Base-by-base conservation (phyloP, 2,888 invertebrate species). In the Amiota communis region DNA sequence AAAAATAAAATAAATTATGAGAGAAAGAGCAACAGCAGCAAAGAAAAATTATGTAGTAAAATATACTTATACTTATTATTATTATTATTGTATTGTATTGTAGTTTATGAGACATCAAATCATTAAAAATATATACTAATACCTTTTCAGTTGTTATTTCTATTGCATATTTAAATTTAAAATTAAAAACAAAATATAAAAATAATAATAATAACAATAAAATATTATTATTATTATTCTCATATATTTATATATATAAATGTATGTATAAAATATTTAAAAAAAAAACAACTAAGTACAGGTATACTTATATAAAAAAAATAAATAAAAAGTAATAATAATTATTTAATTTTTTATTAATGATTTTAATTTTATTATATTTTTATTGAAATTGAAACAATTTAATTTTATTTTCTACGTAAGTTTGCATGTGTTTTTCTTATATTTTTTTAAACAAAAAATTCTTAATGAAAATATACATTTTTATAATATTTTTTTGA, bases 11-110 rank as follows among this genome's bases (percentile, higher is more conserved):
- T 77, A 53, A 68, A 70, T 75, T 70, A 73, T 72, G 71, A 76
- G 65, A 75, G 71, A 69, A 61, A 74, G 71, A 68, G 69, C 61
- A 74, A 74, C 23, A 71, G 64, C 76, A 74, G 72, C 77, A 78
- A n/a, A 75, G 73, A 79, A 76, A 80, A 71, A 77, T 76, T 75
- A 78, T 83, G 84, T 83, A 83, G 83, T 80, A 80, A 83, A 84
- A 87, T 81, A 85, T 82, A 85, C 81, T 75, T 72, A 77, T 72
- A 70, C 46, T 75, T 65, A 74, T 73, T 72, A 46, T 76, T 64
- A 71, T 67, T 75, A 23, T 23, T 23, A 23, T 23, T 23, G 3
- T 23, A 23, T n/a, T n/a, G n/a, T n/a, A 69, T 72, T 73, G 78
- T 74, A 74, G 61, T 72, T 75, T 71, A 68, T 75, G 70, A 76